Base-by-base conservation (phyloP, 2,888 invertebrate genomes). In the Cataglyphis altisquamis region DNA sequence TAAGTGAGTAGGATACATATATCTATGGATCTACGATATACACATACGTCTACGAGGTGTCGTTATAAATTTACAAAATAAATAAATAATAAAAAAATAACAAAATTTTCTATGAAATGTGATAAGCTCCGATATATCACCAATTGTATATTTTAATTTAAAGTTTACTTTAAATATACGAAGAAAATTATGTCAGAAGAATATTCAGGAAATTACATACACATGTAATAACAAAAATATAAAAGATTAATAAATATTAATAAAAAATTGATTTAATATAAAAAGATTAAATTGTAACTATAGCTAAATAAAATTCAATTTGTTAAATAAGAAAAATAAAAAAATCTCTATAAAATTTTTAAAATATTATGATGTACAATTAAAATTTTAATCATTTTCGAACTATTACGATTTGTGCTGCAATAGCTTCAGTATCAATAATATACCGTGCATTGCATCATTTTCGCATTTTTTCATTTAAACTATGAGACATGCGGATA, bases 1-100 rank as follows among this genome's bases (percentile, higher is more conserved):
- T 80, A 68, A 68, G 12, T 60, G 48, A 84, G 72, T 86, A 55
- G 73, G 68, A 57, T 75, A 57, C 77, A 70, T 39, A 82, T 39
- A 80, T 88, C 78, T 75, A 72, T 64, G 63, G 57, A 36, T 48
- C n/a, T 52, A 52, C 8, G 6, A 18, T n/a, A 18, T n/a, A 48
- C 48, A 52, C n/a, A 52, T 8, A 8, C 2, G n/a, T 52, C 18
- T 48, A 52, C n/a, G n/a, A 6, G n/a, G 73, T 18, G 73, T 18
- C 25, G 45, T 32, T 64, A 39, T 18, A 39, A 25, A 55, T 12
- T 74, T 36, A 39, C 1, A 12, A 48, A n/a, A 66, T 25, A 36
- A 5, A 36, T 25, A 67, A 25, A 18, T 55, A 67, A 29, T 25
- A 10, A 60, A 41, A 25, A n/a, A 57, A 25, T 57, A 18, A 64